These are phyloP conservation scores for Acanthopleura granulata DNA, from an alignment of 2,888 invertebrate species.

Conservation along the genomic window DNA sequence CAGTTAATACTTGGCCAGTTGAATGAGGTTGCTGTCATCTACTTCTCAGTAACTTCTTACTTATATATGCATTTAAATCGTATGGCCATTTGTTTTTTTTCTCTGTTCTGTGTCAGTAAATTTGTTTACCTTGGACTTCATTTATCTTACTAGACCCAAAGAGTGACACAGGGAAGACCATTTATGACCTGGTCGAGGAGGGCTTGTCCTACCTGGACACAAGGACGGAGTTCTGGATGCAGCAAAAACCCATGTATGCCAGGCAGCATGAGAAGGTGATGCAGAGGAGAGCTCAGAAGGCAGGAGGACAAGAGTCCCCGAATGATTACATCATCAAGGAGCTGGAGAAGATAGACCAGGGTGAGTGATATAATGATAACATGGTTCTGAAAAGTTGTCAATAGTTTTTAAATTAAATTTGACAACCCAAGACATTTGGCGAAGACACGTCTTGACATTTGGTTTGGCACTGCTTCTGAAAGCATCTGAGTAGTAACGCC, in stretches of 20 bases:
- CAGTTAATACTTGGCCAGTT: no score
- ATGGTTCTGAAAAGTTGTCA: no score
- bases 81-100: no score
- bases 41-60: no score
- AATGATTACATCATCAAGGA: slow-evolving; percentile 59
- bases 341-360: slow-evolving; percentile 62
- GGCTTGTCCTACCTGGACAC: slow-evolving; percentile 87
- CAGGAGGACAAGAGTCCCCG: slow-evolving; percentile 39
- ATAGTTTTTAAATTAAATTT: no score
- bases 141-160: slow-evolving; percentile 35
- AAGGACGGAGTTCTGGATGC: slow-evolving; percentile 91
- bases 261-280: slow-evolving; percentile 54
- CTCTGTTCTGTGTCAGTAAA: no score
- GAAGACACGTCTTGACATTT: no score
- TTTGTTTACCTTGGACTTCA: background rate
- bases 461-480: no score
- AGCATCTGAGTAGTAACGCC: no score
- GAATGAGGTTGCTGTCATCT: no score
- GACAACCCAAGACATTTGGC: no score
- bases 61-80: no score
- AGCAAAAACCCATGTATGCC: slow-evolving; percentile 73
- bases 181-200: slow-evolving; percentile 73
- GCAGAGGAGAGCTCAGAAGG: slow-evolving; percentile 38
- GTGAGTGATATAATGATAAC: slow-evolving; percentile 34
- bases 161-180: slow-evolving; percentile 57